Evolutionary conservation across 2,113 vertebrate species (phyloP), one percentile per base, ranked within the genome.

Genomic region (Noctilio leporinus): DNA sequence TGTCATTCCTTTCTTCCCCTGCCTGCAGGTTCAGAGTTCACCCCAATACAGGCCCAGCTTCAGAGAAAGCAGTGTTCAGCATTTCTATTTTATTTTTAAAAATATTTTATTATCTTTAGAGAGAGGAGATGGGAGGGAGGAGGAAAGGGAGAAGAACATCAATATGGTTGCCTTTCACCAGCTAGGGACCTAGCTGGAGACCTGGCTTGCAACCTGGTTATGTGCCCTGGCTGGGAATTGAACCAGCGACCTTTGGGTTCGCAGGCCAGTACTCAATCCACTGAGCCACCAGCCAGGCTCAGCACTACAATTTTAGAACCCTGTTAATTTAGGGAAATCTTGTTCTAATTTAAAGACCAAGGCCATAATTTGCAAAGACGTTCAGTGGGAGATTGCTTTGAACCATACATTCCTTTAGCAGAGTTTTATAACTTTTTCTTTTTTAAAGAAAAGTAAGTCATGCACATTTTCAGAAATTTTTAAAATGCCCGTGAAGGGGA

Each of bases 381-480:
- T 53, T 76, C 35, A 20, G 45, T 24, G 33, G 40, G 51, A 15
- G 59, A 30, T 62, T 76, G 14, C 45, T 89, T 73, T 40, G 30
- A 47, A 65, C 20, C 35, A 7, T 53, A 43, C 47, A 24, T 19
- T 82, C 15, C 24, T 93, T 69, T 43, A n/a, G n/a, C 24, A n/a
- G 26, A 53, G 26, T 72, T 90, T 67, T 80, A 62, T 16, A 47
- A 51, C 3, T 43, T 35, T 77, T 73, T 84, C 14, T 51, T 91
- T 75, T 93, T n/a, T 3, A 47, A 91, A 87, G 22, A 65, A 90
- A 82, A 95, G 47, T 38, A 86, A 82, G 49, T 49, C 76, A 55
- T 35, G 51, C n/a, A 40, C 7, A 67, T 76, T 90, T 81, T 89
- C n/a, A 88, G 80, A 92, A 78, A 65, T 67, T 57, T 65, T 62